A percentile compares a stretch with the other conserved stretches of the same genome.
phyloP scores from a whole-genome alignment of 2,113 vertebrate genomes.

The Ochotona curzoniae region DNA sequence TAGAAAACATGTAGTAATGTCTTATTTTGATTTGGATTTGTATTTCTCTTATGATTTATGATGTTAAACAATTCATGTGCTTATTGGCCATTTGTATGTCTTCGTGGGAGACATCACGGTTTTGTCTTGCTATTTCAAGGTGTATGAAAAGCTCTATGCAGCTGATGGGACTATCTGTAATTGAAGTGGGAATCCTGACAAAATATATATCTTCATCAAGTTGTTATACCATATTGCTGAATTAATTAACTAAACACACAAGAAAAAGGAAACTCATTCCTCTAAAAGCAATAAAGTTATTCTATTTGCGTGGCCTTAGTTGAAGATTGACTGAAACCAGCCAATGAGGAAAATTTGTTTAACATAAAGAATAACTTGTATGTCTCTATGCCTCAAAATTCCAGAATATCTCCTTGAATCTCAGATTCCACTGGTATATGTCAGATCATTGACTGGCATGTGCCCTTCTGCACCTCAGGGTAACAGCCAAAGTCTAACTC shows the following conservation, averaged over 20 bases:
- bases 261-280: conserved; percentile 26
- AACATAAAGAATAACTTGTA: conserved; percentile 4
- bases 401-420: neutral
- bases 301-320: neutral
- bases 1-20: neutral
- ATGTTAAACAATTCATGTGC: neutral
- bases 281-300: conserved; percentile 38
- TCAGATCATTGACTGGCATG: neutral
- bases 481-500: conserved; percentile 31
- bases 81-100: neutral
- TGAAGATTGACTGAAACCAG: conserved; percentile 38
- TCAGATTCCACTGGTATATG: neutral
- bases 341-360: conserved; percentile 6
- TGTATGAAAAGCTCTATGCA: neutral
- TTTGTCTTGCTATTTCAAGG: conserved; percentile 25
- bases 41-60: neutral
- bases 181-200: conserved; percentile 1
- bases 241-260: conserved; percentile 28
- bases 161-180: neutral
- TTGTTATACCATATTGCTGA: neutral
- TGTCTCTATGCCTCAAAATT: conserved; percentile 17
- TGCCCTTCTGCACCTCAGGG: neutral
- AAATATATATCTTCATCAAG: neutral
- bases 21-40: conserved; percentile 19
- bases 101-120: neutral